These are phyloP conservation scores for Peromyscus aztecus DNA, from an alignment of 2,797 vertebrate species.

Conservation along the genomic window DNA sequence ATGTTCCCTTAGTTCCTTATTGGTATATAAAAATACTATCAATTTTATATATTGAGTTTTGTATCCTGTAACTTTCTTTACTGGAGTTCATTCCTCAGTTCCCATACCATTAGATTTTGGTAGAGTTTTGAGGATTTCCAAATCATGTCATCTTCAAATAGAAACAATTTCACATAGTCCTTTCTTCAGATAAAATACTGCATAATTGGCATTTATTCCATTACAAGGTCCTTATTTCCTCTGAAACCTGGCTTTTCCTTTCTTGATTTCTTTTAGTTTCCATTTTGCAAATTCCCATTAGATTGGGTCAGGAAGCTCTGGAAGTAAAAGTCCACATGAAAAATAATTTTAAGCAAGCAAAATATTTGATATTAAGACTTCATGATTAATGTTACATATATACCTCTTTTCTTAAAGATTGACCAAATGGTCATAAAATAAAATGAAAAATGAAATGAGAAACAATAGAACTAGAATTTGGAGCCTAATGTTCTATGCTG, in stretches of 20 bases:
- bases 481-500: background rate
- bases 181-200: background rate
- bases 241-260: background rate
- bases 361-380: background rate
- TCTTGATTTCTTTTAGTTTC: background rate
- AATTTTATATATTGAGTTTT: background rate
- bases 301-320: background rate
- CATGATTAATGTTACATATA: background rate
- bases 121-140: background rate
- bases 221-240: background rate
- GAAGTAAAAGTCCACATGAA: background rate
- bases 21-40: background rate
- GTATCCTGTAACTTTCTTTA: background rate
- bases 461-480: background rate
- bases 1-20: background rate
- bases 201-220: background rate
- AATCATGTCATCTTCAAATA: background rate
- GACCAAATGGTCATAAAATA: background rate
- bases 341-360: background rate
- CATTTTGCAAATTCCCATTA: background rate
- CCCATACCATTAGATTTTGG: background rate
- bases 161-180: background rate
- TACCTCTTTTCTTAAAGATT: background rate
- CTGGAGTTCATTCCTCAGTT: background rate
- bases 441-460: background rate